A percentile compares a stretch with the other conserved stretches of the same genome.
These are phyloP conservation scores for Lochmaea capreae DNA, from an alignment of 2,888 invertebrate genomes.

Conservation along the genomic window DNA sequence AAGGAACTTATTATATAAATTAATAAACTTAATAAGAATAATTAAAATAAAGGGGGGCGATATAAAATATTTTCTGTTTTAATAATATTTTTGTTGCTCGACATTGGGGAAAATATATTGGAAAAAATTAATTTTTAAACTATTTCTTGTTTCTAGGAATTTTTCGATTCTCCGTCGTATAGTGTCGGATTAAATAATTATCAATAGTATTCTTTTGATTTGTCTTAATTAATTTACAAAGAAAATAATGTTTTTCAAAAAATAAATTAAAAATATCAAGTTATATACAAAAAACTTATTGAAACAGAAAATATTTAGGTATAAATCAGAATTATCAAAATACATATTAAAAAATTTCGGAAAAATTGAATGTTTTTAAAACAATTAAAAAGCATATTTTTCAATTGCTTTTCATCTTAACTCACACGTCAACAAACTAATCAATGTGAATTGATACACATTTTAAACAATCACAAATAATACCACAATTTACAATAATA, in stretches of 20 bases:
- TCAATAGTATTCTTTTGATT: too few species aligned
- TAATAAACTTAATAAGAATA: slow-evolving; percentile 15
- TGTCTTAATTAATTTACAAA: too few species aligned
- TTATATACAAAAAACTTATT: neutral
- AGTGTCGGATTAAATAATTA: too few species aligned
- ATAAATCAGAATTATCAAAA: too few species aligned
- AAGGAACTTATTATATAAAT: slow-evolving; percentile 15
- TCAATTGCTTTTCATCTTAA: neutral
- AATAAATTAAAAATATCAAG: neutral
- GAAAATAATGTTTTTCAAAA: too few species aligned
- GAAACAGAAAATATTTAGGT: neutral
- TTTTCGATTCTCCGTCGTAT: too few species aligned
- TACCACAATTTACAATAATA: neutral
- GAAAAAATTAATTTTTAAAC: too few species aligned
- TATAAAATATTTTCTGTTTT: neutral
- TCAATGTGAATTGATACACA: neutral
- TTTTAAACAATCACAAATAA: neutral
- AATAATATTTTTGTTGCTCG: neutral
- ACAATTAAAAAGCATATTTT: neutral
- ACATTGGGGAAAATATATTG: too few species aligned
- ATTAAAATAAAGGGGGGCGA: slow-evolving; percentile 1
- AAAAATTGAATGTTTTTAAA: neutral
- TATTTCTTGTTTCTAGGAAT: too few species aligned
- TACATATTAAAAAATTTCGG: neutral
- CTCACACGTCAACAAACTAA: neutral